phyloP scores from a whole-genome alignment of 2,797 vertebrate species.

The Rhinatrema bivittatum region DNA sequence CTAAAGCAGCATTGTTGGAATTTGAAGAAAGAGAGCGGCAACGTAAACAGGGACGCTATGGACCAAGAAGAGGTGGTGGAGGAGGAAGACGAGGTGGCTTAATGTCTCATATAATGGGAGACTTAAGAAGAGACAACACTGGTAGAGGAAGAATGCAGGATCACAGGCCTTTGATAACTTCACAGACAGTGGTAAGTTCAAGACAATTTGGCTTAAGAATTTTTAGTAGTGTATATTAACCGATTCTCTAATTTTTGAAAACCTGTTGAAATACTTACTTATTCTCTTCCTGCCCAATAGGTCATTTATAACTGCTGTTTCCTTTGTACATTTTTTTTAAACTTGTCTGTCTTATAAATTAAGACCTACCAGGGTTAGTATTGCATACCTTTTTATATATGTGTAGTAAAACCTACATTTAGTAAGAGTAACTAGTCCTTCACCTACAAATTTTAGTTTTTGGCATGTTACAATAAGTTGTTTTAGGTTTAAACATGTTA shows the following conservation, averaged over 20 bases:
- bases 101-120: constrained; percentile 57
- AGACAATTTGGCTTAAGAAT: neutral
- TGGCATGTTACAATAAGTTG: too few relatives aligned
- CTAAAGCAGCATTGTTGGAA: constrained; percentile 84
- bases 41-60: constrained; percentile 74
- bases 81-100: constrained; percentile 56
- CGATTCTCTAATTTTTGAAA: too few relatives aligned
- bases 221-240: too few relatives aligned
- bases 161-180: constrained; percentile 70
- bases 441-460: too few relatives aligned
- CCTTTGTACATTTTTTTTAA: constrained; percentile 27
- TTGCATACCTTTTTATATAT: too few relatives aligned
- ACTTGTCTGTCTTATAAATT: constrained; percentile 40
- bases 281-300: constrained; percentile 14
- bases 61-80: constrained; percentile 60
- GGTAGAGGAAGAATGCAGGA: constrained; percentile 79
- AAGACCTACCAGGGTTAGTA: too few relatives aligned
- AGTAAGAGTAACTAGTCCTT: too few relatives aligned
- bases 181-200: constrained; percentile 74
- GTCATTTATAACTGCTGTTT: constrained; percentile 9
- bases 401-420: too few relatives aligned
- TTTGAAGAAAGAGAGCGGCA: constrained; percentile 88
- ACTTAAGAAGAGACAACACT: constrained; percentile 66
- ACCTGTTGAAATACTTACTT: accelerated
- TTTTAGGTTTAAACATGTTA: too few relatives aligned